Conservation (phyloP, 2,113 vertebrate genomes). For the Columbina picui region DNA sequence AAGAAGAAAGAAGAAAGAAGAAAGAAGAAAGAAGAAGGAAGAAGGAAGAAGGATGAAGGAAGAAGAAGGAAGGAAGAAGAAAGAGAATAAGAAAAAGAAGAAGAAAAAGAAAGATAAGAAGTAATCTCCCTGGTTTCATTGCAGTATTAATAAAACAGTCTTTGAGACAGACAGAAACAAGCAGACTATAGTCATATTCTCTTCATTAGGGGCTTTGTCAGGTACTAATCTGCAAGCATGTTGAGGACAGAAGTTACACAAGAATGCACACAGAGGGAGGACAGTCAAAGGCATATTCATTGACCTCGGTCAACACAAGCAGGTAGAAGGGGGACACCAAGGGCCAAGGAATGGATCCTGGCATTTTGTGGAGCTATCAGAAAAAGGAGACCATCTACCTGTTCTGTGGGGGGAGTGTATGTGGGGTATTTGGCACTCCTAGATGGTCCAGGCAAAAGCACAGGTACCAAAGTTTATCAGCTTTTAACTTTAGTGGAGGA, state of each 20-base stretch:
- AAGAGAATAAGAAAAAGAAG: neutral
- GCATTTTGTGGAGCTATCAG: neutral
- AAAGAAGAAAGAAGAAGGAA: too few species aligned
- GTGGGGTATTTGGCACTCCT: neutral
- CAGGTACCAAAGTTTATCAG: neutral
- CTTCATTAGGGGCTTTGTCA: neutral
- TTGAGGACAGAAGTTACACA: neutral
- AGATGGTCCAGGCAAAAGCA: neutral
- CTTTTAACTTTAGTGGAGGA: neutral
- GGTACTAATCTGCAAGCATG: neutral
- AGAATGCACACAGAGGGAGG: rapidly evolving
- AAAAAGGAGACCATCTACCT: neutral
- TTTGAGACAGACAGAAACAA: neutral
- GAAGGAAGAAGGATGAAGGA: too few species aligned
- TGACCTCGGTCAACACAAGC: neutral
- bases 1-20: too few species aligned
- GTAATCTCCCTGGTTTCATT: neutral
- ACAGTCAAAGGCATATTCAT: neutral
- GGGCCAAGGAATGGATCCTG: neutral
- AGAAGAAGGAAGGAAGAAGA: too few species aligned
- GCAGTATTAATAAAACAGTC: neutral
- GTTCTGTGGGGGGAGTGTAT: neutral
- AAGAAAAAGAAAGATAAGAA: neutral
- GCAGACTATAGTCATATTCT: neutral
- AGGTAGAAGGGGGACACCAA: neutral